A percentile compares a stretch with the other conserved stretches of the same genome.
phyloP scores from a whole-genome alignment of 1,140 invertebrate species.

The Laupala kohalensis region DNA sequence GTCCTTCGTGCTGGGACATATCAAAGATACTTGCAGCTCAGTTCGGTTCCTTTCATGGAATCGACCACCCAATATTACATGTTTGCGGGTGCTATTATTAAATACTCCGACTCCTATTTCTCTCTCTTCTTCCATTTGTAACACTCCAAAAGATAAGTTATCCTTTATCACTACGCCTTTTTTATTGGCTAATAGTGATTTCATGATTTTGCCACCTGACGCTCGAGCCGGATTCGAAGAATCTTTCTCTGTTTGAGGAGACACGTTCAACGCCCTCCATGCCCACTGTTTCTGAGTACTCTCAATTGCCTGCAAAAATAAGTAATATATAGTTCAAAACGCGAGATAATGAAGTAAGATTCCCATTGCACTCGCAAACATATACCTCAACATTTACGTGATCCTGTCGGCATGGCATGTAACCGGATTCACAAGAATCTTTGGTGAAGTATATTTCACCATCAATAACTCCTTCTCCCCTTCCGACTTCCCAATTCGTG shows the following conservation, averaged over 20 bases:
- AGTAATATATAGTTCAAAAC: not conserved
- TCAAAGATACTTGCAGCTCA: constrained; percentile 27
- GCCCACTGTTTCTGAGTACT: constrained; percentile 42
- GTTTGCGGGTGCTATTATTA: constrained; percentile 26
- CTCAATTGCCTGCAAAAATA: constrained; percentile 36
- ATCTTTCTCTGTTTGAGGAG: not conserved
- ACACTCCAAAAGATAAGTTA: constrained; percentile 24
- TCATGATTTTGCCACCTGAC: not conserved
- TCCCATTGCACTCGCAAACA: not conserved
- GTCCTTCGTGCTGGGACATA: constrained; percentile 20
- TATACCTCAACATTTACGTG: constrained; percentile 20
- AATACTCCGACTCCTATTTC: constrained; percentile 21
- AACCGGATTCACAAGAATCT: constrained; percentile 33
- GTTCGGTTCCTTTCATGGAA: constrained; percentile 22
- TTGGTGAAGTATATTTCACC: constrained; percentile 39
- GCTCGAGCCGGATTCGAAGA: too few relatives aligned
- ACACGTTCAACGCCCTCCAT: constrained; percentile 39
- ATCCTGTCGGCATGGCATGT: constrained; percentile 37
- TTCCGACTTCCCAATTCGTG: constrained; percentile 33
- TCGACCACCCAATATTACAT: constrained; percentile 22
- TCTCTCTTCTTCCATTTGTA: constrained; percentile 26
- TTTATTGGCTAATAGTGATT: constrained; percentile 8
- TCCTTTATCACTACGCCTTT: constrained; percentile 29
- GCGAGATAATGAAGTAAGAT: not conserved
- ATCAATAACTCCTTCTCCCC: constrained; percentile 34